phyloP scores from a whole-genome alignment of 2,888 invertebrate genomes.

The Papilio demoleus region DNA sequence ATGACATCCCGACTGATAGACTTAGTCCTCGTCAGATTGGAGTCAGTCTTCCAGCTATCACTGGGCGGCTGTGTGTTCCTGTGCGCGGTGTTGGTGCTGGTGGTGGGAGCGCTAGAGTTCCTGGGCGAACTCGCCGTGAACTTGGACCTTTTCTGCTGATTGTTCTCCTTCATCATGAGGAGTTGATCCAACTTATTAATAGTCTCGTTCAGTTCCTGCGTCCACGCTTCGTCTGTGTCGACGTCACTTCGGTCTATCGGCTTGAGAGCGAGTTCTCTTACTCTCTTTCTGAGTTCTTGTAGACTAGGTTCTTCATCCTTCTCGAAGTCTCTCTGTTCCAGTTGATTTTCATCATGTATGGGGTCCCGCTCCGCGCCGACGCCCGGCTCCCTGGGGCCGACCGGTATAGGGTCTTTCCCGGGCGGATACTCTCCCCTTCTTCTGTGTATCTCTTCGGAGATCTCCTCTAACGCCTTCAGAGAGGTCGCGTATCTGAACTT shows the following conservation, averaged over 20 bases:
- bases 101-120: slow-evolving; percentile 73
- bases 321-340: slow-evolving; percentile 53
- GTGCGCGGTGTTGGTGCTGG: slow-evolving; percentile 64
- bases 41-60: slow-evolving; percentile 62
- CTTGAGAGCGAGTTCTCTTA: slow-evolving; percentile 88
- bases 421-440: slow-evolving; percentile 83
- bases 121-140: slow-evolving; percentile 70
- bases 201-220: slow-evolving; percentile 89
- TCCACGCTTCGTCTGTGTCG: slow-evolving; percentile 88
- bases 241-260: slow-evolving; percentile 89
- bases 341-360: slow-evolving; percentile 67
- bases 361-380: slow-evolving; percentile 88
- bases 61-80: slow-evolving; percentile 61
- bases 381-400: slow-evolving; percentile 86
- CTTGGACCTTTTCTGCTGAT: slow-evolving; percentile 81
- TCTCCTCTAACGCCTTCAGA: slow-evolving; percentile 92
- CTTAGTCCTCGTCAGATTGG: slow-evolving; percentile 65
- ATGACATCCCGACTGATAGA: slow-evolving; percentile 72
- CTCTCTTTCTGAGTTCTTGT: slow-evolving; percentile 87
- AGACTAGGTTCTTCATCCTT: slow-evolving; percentile 83
- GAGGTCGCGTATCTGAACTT: slow-evolving; percentile 93
- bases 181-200: slow-evolving; percentile 90
- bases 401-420: slow-evolving; percentile 74
- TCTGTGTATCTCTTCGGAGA: slow-evolving; percentile 95
- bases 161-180: slow-evolving; percentile 86